phyloP scores from a whole-genome alignment of 2,888 invertebrate species.

The Drosophila borealis region DNA sequence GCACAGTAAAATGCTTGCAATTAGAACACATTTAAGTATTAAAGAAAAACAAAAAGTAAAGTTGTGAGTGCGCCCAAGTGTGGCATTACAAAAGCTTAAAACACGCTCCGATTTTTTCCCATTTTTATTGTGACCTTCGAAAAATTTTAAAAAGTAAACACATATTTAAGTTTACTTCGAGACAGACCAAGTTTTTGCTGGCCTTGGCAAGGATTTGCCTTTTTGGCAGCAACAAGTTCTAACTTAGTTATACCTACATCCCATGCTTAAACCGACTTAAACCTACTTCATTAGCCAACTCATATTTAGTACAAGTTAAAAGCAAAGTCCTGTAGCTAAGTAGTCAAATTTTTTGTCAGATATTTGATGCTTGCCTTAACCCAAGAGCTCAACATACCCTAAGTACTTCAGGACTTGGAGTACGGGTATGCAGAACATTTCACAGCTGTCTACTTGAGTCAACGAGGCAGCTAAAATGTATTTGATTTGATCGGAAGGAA shows the following conservation, averaged over 20 bases:
- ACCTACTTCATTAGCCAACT: conserved; percentile 18
- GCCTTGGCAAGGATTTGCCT: conserved; percentile 28
- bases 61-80: conserved; percentile 39
- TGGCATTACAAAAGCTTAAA: conserved; percentile 49
- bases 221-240: conserved; percentile 8
- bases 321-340: background rate
- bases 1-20: conserved; percentile 48
- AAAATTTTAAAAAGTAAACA: conserved; percentile 16
- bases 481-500: conserved; percentile 37
- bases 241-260: conserved; percentile 14
- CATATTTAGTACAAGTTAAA: conserved; percentile 7
- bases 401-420: background rate
- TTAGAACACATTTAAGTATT: conserved; percentile 72
- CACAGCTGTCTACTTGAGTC: conserved; percentile 10
- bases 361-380: conserved; percentile 5
- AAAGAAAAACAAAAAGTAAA: conserved; percentile 41
- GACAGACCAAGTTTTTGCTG: conserved; percentile 12
- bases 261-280: conserved; percentile 12
- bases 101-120: conserved; percentile 38
- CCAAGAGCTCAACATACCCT: conserved; percentile 4
- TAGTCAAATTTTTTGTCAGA: conserved; percentile 3
- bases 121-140: conserved; percentile 7
- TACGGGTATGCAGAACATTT: conserved; percentile 10
- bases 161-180: background rate
- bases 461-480: conserved; percentile 34